Base-by-base conservation (phyloP, 2,888 invertebrate species). In the Lithophane ornitopus region DNA sequence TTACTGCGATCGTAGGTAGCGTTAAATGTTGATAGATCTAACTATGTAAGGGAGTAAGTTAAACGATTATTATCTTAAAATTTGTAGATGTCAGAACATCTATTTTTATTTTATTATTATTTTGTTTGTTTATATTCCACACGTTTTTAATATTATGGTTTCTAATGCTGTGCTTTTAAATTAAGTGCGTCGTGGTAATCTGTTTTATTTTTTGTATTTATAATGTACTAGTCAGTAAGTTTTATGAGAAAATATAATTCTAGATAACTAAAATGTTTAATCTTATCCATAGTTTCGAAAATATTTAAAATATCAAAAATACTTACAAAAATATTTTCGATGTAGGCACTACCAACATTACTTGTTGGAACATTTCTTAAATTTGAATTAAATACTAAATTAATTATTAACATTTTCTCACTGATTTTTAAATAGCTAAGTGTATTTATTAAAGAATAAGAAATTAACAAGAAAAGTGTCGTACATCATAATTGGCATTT, bases 401-500 rank as follows among this genome's bases (percentile, higher is more conserved):
- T 72, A 70, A 77, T 62, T 34, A 82, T 79, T 89, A 89, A 87
- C 81, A 88, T 87, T 88, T 88, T 90, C 88, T 92, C 89, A 92
- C 89, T 80, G 82, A 89, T 88, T 89, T 80, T 78, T 91, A 91
- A 89, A 86, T 88, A 88, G 75, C 77, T 91, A 91, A 89, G 86
- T 89, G 88, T 92, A 91, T 90, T 91, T 92, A 90, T 90, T 89
- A 85, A 86, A 84, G 82, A 88, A 86, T 87, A 87, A 85, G 80
- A 87, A 87, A 87, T 83, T 87, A 88, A 86, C 63, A 83, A 87
- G 26, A 67, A 84, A 84, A 86, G 87, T 94, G 95, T 95, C 95
- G 95, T 96, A 96, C 95, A 91, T 92, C 90, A 88, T 92, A 90
- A 93, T 96, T 95, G 95, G 95, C 95, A 96, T 95, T 95, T 95